Base-by-base conservation (phyloP, 2,113 vertebrate genomes). In the Circaetus cinerascens region DNA sequence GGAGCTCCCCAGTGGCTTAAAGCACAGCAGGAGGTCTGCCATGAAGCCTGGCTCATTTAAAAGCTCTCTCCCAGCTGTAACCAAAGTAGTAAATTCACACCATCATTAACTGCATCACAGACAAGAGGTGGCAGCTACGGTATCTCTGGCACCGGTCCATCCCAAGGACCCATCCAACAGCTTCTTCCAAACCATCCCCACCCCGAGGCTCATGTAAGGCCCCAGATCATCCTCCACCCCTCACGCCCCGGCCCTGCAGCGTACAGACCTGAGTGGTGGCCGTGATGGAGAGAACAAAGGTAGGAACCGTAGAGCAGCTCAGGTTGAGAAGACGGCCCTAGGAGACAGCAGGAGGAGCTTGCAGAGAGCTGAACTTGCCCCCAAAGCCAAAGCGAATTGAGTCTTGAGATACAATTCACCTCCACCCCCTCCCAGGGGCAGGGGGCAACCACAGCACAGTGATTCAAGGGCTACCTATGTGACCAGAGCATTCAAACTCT, bases 241-340 rank as follows among this genome's bases (percentile, higher is more conserved):
- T n/a, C 3, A 1, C 2, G 2, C 13, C 38, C 53, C 2, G 0
- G 66, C 51, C 40, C 71, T 10, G 45, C 34, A 16, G 34, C 4
- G 7, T 57, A 97, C 97, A 4, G 87, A 99, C 99, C 99, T 99
- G 99, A 75, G 99, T 99, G 40, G 99, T 99, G 69, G 99, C 99
- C 11, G 99, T 99, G 98, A 99, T 99, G 93, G 99, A 99, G 90
- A 99, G 98, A 34, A 99, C 99, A 86, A 99, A 99, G 27, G 99
- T 99, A 72, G 99, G 99, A 80, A 99, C 99, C 0, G 99, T 99
- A 95, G 99, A 99, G 96, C 99, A 99, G 98, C 99, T 99, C 96
- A 99, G 97, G 96, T 99, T 99, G 82, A 99, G 98, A 36, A 99
- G 99, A 53, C 99, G 99, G 41, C 99, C 99, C 99, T 99, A 96